Base-by-base conservation (phyloP, 2,888 invertebrate genomes). In the Entomobrya proxima region DNA sequence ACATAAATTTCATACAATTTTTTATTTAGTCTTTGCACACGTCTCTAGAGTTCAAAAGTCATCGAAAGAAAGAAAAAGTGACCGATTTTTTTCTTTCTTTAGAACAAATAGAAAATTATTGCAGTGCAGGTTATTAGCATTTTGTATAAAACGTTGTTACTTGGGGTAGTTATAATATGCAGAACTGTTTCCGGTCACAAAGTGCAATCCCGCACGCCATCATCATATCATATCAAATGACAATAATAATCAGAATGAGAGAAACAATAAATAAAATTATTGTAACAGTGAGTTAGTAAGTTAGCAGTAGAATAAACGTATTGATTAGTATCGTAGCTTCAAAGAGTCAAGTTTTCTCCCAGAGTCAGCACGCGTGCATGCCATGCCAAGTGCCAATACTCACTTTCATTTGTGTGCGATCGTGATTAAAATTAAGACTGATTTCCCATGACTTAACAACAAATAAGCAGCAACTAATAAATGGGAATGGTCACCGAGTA, bases 61-160 rank as follows among this genome's bases (percentile, higher is more conserved):
- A 58, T 30, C 13, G 7, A 7, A 58, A 27, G 64, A 79, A 79
- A 79, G 78, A 67, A 79, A 79, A 79, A 64, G 78, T 79, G 77
- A 61, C 74, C 74, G 58, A 74, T 82, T 55, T 80, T 79, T 50
- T 50, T 77, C 18, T 75, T 27, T 15, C 35, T 11, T 47, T 21
- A 18, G 15, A 37, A 61, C 37, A 52, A 30, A 37, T 37, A 7
- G 37, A 37, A 37, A 5, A 7, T 47, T 47, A n/a, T 13, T 13
- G 47, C 3, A n/a, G 47, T 47, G 47, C 15, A n/a, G 13, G 47
- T 13, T 47, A 13, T 13, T 47, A 13, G 7, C 13, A 47, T 47
- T 3, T 47, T 7, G 47, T 47, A 13, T 47, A 13, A n/a, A n/a
- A n/a, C n/a, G n/a, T n/a, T n/a, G n/a, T n/a, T n/a, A n/a, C 15